Evolutionary conservation across 2,888 invertebrate species (phyloP), one percentile per base, ranked within the genome.

Genomic region (Thecophora atra): DNA sequence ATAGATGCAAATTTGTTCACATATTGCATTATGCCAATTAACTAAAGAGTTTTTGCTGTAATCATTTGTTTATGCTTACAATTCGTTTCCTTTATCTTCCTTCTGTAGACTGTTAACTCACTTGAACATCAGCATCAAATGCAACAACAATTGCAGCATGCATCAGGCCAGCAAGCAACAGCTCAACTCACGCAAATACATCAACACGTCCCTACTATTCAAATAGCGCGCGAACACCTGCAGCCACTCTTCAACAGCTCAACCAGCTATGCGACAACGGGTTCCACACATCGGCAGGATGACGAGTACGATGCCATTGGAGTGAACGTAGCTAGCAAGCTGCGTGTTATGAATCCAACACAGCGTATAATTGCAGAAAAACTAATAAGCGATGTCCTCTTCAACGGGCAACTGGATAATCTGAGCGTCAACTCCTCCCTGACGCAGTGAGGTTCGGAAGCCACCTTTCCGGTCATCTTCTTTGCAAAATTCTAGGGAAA

Each of bases 301-400:
- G 85, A 86, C 64, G 86, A 86, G 73, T 86, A 84, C 60, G 85
- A 86, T 77, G 86, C 86, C 0, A 83, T 86, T 42, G 85, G 86
- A 1, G 80, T 84, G 1, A 86, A 86, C 76, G 85, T 86, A 65
- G 85, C 85, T 15, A 84, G 85, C 21, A 86, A 86, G 72, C 66
- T 86, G 60, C 81, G 85, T 0, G 78, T 80, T 3, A 84, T 86
- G 76, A 86, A 85, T 70, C 82, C 80, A 63, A 86, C 84, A 3
- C 85, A 86, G 70, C 81, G 85, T 26, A 86, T 86, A 6, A 83
- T 86, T 17, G 86, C 85, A 4, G 85, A 86, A 69, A 86, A 86
- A 66, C 77, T 86, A 15, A 86, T 86, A 67, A 85, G 85, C 72
- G 85, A 86, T 76, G 84, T 86, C 0, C 80, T 86, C 1, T 86